Evolutionary conservation across 2,888 invertebrate genomes (phyloP).

Genomic region (Trichacis sp.): DNA sequence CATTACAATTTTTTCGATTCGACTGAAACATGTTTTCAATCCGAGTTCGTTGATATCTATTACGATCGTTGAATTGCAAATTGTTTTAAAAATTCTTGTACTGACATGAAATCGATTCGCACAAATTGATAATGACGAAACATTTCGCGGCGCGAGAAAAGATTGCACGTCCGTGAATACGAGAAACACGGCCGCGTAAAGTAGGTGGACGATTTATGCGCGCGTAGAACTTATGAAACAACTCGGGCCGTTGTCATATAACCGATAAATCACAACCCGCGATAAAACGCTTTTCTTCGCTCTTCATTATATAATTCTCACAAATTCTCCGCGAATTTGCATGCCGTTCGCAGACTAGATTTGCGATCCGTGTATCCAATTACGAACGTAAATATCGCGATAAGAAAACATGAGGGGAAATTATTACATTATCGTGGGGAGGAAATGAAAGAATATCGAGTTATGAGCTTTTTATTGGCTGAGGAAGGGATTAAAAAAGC

Average conservation of each 20-base stretch:
- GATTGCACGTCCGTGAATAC: conserved; percentile 1
- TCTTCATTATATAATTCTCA: not conserved
- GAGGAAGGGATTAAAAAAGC: not conserved
- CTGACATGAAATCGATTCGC: too few species aligned
- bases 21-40: too few species aligned
- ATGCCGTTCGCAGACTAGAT: not conserved
- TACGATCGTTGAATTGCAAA: too few species aligned
- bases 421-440: too few species aligned
- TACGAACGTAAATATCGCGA: not conserved
- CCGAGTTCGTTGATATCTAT: too few species aligned
- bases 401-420: not conserved
- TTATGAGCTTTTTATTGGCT: not conserved
- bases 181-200: conserved; percentile 8
- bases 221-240: conserved; percentile 1
- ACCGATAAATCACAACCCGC: conserved; percentile 1
- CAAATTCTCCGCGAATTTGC: conserved; percentile 2
- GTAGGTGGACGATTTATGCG: conserved; percentile 16
- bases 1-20: too few species aligned
- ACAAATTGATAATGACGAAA: too few species aligned
- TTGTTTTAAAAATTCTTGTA: too few species aligned
- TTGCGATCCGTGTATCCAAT: not conserved
- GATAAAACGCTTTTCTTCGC: conserved; percentile 5
- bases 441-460: not conserved
- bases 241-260: conserved; percentile 10
- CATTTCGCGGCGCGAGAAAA: not conserved